A percentile compares a stretch with the other conserved stretches of the same genome.
phyloP scores from a whole-genome alignment of 2,888 invertebrate species.

The Bembecia ichneumoniformis region DNA sequence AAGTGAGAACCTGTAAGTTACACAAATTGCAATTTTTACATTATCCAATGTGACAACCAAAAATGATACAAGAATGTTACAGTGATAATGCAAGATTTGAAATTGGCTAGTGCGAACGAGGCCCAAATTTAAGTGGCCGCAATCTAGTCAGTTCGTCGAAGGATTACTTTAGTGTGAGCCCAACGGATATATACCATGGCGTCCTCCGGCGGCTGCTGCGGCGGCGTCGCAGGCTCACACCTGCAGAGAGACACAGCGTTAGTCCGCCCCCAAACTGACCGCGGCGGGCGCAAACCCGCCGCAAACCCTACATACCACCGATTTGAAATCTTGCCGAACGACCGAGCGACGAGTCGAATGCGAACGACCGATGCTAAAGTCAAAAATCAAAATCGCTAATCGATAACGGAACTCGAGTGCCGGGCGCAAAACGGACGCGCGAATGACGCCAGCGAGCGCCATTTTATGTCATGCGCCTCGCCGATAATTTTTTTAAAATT shows the following conservation, averaged over 20 bases:
- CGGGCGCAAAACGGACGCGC: slow-evolving; percentile 59
- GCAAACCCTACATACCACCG: slow-evolving; percentile 37
- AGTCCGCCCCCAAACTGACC: slow-evolving; percentile 65
- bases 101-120: slow-evolving; percentile 66
- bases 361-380: slow-evolving; percentile 16
- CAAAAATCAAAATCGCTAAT: slow-evolving; percentile 18
- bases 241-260: slow-evolving; percentile 74
- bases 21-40: slow-evolving; percentile 61
- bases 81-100: slow-evolving; percentile 70
- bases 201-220: slow-evolving; percentile 63
- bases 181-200: slow-evolving; percentile 69
- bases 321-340: slow-evolving; percentile 68
- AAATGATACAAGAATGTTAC: slow-evolving; percentile 57
- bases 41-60: slow-evolving; percentile 58
- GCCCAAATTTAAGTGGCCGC: slow-evolving; percentile 73
- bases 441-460: slow-evolving; percentile 71
- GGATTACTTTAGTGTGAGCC: slow-evolving; percentile 71
- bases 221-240: slow-evolving; percentile 72
- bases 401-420: slow-evolving; percentile 55
- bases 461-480: slow-evolving; percentile 68
- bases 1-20: slow-evolving; percentile 72
- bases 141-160: slow-evolving; percentile 66
- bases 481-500: slow-evolving; percentile 39
- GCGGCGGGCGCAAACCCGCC: slow-evolving; percentile 23
- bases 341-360: slow-evolving; percentile 43